Conservation (phyloP, 1,140 invertebrate genomes). For the Theocolax elegans region DNA sequence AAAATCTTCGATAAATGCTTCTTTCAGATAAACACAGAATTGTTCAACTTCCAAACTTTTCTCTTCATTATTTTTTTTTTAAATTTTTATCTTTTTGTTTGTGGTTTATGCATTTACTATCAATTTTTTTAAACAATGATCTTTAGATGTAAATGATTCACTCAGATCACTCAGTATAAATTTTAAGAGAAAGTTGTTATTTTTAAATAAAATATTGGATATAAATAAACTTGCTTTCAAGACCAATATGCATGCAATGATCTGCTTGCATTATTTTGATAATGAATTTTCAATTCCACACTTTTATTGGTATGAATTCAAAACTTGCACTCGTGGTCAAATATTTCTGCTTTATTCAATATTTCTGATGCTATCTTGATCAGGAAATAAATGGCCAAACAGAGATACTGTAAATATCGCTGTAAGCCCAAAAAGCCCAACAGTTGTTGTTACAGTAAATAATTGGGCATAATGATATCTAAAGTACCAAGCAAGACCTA, state of each 20-base stretch:
- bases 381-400: constrained; percentile 66
- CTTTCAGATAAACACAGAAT: constrained; percentile 19
- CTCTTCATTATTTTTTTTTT: neutral
- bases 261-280: constrained; percentile 10
- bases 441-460: constrained; percentile 73
- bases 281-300: constrained; percentile 35
- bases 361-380: constrained; percentile 63
- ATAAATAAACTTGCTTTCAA: constrained; percentile 9
- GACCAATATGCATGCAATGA: constrained; percentile 4
- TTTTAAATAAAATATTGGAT: constrained; percentile 9
- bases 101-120: neutral
- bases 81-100: neutral
- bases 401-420: constrained; percentile 71
- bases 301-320: constrained; percentile 15
- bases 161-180: constrained; percentile 13
- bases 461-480: constrained; percentile 72
- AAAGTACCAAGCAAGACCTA: constrained; percentile 73
- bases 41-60: constrained; percentile 23
- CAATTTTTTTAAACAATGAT: constrained; percentile 2
- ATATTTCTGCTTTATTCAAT: constrained; percentile 50
- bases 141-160: constrained; percentile 7
- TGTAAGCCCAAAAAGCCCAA: constrained; percentile 71
- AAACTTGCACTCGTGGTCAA: constrained; percentile 11
- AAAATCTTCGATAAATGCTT: constrained; percentile 40
- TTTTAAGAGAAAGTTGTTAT: constrained; percentile 10